phyloP scores from a whole-genome alignment of 2,797 vertebrate genomes.

The Malurus leucopterus region DNA sequence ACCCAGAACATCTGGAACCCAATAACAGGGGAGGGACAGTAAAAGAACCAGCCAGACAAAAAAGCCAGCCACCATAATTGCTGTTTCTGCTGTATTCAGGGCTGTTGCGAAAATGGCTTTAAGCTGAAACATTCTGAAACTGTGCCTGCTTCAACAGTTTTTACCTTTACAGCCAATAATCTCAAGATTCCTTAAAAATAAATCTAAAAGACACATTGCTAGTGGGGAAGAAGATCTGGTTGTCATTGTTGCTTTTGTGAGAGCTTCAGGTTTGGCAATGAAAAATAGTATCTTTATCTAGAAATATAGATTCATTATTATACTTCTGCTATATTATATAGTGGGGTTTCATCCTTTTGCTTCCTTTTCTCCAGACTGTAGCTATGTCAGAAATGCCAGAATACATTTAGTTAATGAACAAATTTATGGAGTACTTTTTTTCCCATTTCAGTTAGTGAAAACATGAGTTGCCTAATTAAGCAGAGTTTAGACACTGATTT shows the following conservation, averaged over 20 bases:
- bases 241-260: neutral
- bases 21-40: neutral
- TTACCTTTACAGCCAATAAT: neutral
- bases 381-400: neutral
- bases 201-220: neutral
- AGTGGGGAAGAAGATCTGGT: neutral
- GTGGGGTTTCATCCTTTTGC: neutral
- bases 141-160: neutral
- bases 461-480: slow-evolving; percentile 16
- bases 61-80: neutral
- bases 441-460: neutral
- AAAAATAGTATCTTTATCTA: neutral
- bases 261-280: neutral
- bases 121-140: neutral
- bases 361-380: neutral
- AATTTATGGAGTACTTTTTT: slow-evolving; percentile 5
- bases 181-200: neutral
- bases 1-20: neutral
- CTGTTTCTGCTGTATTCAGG: neutral
- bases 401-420: slow-evolving; percentile 11
- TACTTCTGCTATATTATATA: neutral
- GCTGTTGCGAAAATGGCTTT: neutral
- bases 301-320: neutral
- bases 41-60: neutral
- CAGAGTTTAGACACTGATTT: neutral